phyloP scores from a whole-genome alignment of 2,888 invertebrate species.

The Dolichomitus sp. region DNA sequence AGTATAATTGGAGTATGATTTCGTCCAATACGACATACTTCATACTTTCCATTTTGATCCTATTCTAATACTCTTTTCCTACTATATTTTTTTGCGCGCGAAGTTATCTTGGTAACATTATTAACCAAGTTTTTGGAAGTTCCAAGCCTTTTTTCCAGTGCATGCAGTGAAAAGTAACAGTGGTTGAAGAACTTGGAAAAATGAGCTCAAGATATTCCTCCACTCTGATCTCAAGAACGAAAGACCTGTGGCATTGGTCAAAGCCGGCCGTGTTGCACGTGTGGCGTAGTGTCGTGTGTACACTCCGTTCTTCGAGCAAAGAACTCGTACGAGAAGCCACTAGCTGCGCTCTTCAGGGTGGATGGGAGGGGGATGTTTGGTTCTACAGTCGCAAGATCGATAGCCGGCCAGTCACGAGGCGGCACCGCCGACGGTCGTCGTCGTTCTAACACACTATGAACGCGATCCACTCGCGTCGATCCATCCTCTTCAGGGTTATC shows the following conservation, averaged over 20 bases:
- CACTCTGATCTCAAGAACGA: too few species aligned
- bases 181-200: too few species aligned
- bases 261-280: slow-evolving; percentile 24
- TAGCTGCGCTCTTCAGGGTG: slow-evolving; percentile 3
- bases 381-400: slow-evolving; percentile 68
- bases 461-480: slow-evolving; percentile 52
- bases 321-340: not conserved
- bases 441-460: slow-evolving; percentile 38
- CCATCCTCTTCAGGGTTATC: slow-evolving; percentile 66
- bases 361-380: slow-evolving; percentile 65
- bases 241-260: slow-evolving; percentile 34
- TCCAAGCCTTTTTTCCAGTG: too few species aligned
- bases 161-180: too few species aligned
- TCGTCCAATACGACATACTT: too few species aligned
- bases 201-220: too few species aligned
- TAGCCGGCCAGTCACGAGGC: slow-evolving; percentile 72
- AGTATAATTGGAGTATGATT: too few species aligned
- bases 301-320: not conserved
- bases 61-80: too few species aligned
- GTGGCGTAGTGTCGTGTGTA: slow-evolving; percentile 15
- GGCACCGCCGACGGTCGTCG: slow-evolving; percentile 73
- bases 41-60: too few species aligned
- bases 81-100: too few species aligned
- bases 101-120: too few species aligned
- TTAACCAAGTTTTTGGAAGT: too few species aligned